These are phyloP conservation scores for Setophaga petechia DNA, from an alignment of 2,113 vertebrate genomes.

Conservation along the genomic window DNA sequence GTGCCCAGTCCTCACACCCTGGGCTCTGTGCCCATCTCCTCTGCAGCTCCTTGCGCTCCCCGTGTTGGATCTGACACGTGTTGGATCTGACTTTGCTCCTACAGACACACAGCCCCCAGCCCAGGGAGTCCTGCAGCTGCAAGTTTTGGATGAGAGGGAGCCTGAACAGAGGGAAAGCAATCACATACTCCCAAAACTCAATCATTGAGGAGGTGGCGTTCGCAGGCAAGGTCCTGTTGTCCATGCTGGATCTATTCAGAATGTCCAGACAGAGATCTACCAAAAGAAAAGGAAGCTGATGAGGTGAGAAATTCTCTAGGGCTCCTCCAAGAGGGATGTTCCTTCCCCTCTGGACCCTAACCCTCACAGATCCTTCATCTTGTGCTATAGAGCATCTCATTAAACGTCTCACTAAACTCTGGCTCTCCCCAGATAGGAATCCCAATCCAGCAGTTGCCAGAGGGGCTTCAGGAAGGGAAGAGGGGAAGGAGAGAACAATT, in stretches of 20 bases:
- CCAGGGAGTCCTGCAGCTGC: not conserved
- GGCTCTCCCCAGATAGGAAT: not conserved
- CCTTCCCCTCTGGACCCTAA: not conserved
- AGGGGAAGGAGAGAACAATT: not conserved
- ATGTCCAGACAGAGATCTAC: constrained; percentile 83
- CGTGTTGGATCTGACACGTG: rapidly evolving
- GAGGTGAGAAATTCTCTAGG: not conserved
- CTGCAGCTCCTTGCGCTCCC: not conserved
- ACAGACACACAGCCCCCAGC: rapidly evolving
- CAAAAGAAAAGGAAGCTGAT: constrained; percentile 38
- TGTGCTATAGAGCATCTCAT: not conserved
- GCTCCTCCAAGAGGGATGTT: not conserved
- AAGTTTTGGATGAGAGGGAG: not conserved
- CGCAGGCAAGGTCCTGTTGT: constrained; percentile 26
- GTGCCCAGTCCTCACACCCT: not conserved
- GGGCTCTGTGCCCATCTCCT: not conserved
- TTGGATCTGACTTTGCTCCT: not conserved
- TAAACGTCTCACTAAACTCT: not conserved
- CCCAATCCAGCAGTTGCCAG: not conserved
- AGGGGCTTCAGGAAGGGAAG: not conserved
- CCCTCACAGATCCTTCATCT: not conserved
- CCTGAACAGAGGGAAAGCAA: not conserved
- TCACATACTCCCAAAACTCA: constrained; percentile 95
- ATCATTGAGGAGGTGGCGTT: constrained; percentile 85
- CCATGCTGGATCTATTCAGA: constrained; percentile 61